A percentile compares a stretch with the other conserved stretches of the same genome.
These are phyloP conservation scores for Tokudaia muenninki DNA, from an alignment of 2,797 vertebrate species.

Conservation along the genomic window DNA sequence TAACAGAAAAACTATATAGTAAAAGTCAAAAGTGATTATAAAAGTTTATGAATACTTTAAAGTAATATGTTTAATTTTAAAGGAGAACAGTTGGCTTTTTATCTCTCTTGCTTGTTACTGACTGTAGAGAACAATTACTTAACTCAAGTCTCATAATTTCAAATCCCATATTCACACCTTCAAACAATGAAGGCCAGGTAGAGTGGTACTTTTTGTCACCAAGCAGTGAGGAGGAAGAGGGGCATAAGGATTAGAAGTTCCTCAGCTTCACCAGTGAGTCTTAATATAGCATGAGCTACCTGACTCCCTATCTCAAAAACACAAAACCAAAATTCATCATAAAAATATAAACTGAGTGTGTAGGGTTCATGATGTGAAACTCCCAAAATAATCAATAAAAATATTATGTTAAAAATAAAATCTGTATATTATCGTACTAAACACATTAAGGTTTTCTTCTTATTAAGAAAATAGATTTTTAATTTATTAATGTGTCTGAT, in stretches of 20 bases:
- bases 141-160: conserved; percentile 16
- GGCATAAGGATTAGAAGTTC: not conserved
- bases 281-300: not conserved
- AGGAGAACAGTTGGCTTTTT: not conserved
- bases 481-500: conserved; percentile 42
- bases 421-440: conserved; percentile 12
- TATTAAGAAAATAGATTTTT: conserved; percentile 59
- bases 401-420: not conserved
- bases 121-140: conserved; percentile 7
- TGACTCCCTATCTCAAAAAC: not conserved
- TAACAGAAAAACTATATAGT: conserved; percentile 5
- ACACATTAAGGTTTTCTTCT: not conserved
- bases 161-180: conserved; percentile 2
- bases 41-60: conserved; percentile 47
- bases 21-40: not conserved
- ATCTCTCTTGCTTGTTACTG: not conserved
- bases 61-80: not conserved
- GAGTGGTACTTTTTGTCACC: not conserved
- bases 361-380: not conserved
- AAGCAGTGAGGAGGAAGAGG: not conserved
- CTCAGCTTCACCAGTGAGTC: not conserved
- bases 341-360: not conserved
- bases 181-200: not conserved
- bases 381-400: not conserved
- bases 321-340: not conserved